Evolutionary conservation across 23 tunicate genomes (phyloP), one percentile per base, ranked within the genome.

Genomic region (Styela clava): DNA sequence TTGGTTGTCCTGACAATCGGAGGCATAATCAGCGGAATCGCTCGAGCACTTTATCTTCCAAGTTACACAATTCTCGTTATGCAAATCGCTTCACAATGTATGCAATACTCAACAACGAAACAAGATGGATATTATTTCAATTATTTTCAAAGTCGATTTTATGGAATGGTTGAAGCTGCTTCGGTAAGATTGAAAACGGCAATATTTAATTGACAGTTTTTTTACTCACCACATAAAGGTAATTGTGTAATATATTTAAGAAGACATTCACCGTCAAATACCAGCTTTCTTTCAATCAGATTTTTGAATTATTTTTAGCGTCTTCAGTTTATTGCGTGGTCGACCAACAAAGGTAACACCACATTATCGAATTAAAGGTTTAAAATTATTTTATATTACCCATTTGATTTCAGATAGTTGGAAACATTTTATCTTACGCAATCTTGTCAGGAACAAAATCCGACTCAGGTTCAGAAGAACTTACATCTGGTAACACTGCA

Each of bases 131-230:
- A 28, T 34, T 71, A 71, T 29, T n/a, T 26, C 35, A 34, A 71
- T 32, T 71, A 71, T 16, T 71, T 28, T 71, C 77, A 71, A 71
- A 71, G 77, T 16, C 35, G 77, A 29, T 71, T 71, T 71, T 71
- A 71, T 30, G 35, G 35, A 21, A 18, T 71, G 34, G 24, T 71
- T 16, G 77, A 71, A 16, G 29, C 35, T 34, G 34, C 35, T 71
- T 71, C 77, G 77, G 77, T 71, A 71, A 34, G 34, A 44, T 44
- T n/a, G n/a, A n/a, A n/a, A n/a, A n/a, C n/a, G n/a, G n/a, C n/a
- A n/a, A n/a, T n/a, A n/a, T n/a, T n/a, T n/a, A n/a, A n/a, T n/a
- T n/a, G n/a, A n/a, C n/a, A n/a, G n/a, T n/a, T n/a, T n/a, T n/a
- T n/a, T n/a, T n/a, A n/a, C n/a, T n/a, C n/a, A n/a, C n/a, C n/a